A percentile compares a stretch with the other conserved stretches of the same genome.
phyloP scores from a whole-genome alignment of 92 coral and sea anemone genomes.

The Zoanthus gigantus region DNA sequence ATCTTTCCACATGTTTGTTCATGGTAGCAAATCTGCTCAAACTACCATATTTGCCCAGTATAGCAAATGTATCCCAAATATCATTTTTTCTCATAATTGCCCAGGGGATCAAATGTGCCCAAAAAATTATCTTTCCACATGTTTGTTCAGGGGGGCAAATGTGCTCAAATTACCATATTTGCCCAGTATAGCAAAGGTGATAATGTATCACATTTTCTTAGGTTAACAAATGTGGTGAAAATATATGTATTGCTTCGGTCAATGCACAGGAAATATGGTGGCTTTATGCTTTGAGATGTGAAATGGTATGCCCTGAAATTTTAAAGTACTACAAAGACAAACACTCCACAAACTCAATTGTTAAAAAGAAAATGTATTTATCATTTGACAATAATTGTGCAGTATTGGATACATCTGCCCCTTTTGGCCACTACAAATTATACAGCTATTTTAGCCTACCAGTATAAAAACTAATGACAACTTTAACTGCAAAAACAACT shows the following conservation, averaged over 20 bases:
- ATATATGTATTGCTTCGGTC: background rate
- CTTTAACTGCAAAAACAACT: constrained; percentile 16
- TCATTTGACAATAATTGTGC: constrained; percentile 6
- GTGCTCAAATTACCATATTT: constrained; percentile 17
- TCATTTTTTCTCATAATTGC: constrained; percentile 24
- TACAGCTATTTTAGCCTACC: constrained; percentile 19
- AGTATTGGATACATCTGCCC: constrained; percentile 2
- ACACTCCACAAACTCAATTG: constrained; percentile 6
- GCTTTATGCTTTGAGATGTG: constrained; percentile 25
- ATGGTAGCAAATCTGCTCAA: constrained; percentile 18
- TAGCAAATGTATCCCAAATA: constrained; percentile 32
- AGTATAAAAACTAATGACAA: constrained; percentile 4
- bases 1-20: constrained; percentile 8
- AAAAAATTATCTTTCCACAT: constrained; percentile 14
- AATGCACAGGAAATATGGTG: constrained; percentile 24
- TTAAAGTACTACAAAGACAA: background rate
- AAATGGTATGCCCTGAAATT: constrained; percentile 12
- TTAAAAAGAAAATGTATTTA: background rate
- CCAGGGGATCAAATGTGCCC: constrained; percentile 1
- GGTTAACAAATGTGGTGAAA: background rate
- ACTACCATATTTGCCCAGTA: background rate
- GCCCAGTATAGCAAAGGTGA: constrained; percentile 23
- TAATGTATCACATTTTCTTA: constrained; percentile 12
- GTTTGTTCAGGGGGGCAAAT: constrained; percentile 12
- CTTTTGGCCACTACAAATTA: constrained; percentile 21